Percentiles rank a stretch among this genome's conserved stretches.
These are phyloP conservation scores for Acanthosepion pharaonis DNA, from an alignment of 2,888 invertebrate species.

Conservation along the genomic window DNA sequence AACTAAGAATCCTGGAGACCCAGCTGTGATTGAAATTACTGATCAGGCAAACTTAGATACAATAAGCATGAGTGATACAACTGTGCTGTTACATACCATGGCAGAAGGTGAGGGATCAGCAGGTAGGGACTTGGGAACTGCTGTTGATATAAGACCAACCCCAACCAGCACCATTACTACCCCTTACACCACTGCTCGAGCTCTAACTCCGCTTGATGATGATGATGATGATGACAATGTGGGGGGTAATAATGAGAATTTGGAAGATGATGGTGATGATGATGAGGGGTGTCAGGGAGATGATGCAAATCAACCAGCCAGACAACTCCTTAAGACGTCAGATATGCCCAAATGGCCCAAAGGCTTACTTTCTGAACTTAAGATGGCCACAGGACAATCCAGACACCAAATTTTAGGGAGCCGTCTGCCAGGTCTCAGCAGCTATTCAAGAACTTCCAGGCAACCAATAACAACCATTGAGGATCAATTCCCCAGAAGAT, in stretches of 20 bases:
- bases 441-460: not conserved
- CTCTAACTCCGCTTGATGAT: not conserved
- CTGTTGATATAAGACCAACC: not conserved
- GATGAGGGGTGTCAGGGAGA: not conserved
- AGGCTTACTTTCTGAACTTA: not conserved
- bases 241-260: not conserved
- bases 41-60: not conserved
- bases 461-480: not conserved
- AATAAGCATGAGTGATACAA: not conserved
- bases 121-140: not conserved
- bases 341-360: not conserved
- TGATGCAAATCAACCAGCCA: not conserved
- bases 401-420: not conserved
- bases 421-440: not conserved
- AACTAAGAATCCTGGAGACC: not conserved
- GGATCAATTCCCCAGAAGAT: not conserved
- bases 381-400: not conserved
- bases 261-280: not conserved
- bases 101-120: not conserved
- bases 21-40: not conserved
- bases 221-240: conserved; percentile 21
- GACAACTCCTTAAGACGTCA: not conserved
- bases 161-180: not conserved
- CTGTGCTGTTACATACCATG: not conserved
- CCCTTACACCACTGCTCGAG: not conserved